phyloP scores from a whole-genome alignment of 2,888 invertebrate species.

The Chalcis sispes region DNA sequence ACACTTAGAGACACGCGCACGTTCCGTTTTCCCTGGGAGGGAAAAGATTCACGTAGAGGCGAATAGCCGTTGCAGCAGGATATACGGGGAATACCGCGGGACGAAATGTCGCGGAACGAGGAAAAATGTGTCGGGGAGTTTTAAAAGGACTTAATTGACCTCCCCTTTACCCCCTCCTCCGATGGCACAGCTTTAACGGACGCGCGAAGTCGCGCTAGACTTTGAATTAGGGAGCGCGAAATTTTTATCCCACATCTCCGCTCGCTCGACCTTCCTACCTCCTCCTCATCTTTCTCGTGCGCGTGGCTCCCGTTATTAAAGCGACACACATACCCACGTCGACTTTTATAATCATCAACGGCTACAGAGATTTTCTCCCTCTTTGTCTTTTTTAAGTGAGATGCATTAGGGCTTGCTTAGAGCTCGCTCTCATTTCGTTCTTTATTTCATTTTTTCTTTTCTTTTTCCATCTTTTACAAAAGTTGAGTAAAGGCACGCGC shows the following conservation, averaged over 20 bases:
- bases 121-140: constrained; percentile 16
- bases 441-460: not conserved
- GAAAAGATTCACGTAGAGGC: too few species aligned
- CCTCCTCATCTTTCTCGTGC: not conserved
- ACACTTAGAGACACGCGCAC: too few species aligned
- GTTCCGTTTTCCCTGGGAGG: too few species aligned
- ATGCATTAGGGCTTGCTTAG: not conserved
- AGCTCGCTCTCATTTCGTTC: too few species aligned
- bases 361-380: not conserved
- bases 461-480: too few species aligned
- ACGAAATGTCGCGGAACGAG: not conserved
- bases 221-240: constrained; percentile 11
- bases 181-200: not conserved
- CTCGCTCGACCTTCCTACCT: too few species aligned
- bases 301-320: too few species aligned
- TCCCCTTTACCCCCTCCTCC: too few species aligned
- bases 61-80: too few species aligned
- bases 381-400: not conserved
- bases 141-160: constrained; percentile 52
- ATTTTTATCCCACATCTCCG: too few species aligned
- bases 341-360: constrained; percentile 35
- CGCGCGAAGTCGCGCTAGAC: constrained; percentile 6
- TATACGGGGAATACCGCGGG: not conserved
- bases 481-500: not conserved
- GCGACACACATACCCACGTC: constrained; percentile 10